Conservation (phyloP, 2,113 vertebrate genomes). For the Seriola quinqueradiata region DNA sequence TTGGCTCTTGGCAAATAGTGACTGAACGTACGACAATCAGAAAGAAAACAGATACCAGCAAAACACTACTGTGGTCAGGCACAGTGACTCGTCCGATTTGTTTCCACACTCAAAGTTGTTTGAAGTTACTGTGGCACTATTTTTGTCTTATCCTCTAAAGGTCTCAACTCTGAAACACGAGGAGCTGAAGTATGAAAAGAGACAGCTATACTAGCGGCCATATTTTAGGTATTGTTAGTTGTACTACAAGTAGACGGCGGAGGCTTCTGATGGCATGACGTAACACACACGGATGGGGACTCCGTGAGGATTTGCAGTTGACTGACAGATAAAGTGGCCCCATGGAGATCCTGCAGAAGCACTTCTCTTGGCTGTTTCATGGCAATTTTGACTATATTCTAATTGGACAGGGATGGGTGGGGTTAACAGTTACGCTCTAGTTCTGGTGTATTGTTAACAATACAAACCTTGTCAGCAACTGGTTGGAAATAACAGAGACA, state of each 20-base stretch:
- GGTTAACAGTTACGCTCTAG: background rate
- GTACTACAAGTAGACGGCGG: too few relatives aligned
- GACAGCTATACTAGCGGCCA: background rate
- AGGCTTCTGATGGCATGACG: background rate
- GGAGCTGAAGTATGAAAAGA: background rate
- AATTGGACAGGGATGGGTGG: background rate
- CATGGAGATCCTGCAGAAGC: background rate
- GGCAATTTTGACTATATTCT: background rate
- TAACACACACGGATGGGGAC: background rate
- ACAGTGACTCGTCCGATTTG: background rate
- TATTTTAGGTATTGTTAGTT: background rate
- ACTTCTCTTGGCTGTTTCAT: background rate
- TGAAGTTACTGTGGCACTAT: background rate
- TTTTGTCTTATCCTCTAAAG: background rate
- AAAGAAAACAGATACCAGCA: conserved; percentile 8
- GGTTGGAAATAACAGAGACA: background rate
- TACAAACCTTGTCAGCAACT: background rate
- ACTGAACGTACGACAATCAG: background rate
- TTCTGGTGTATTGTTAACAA: background rate
- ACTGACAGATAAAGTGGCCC: background rate
- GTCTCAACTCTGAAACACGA: background rate
- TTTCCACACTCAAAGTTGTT: conserved; percentile 6
- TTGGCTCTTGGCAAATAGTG: conserved; percentile 1
- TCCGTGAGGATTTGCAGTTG: background rate
- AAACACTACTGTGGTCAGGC: background rate